A percentile compares a stretch with the other conserved stretches of the same genome.
Evolutionary conservation across 2,888 invertebrate species (phyloP).

Genomic region (Conchocele bisecta): DNA sequence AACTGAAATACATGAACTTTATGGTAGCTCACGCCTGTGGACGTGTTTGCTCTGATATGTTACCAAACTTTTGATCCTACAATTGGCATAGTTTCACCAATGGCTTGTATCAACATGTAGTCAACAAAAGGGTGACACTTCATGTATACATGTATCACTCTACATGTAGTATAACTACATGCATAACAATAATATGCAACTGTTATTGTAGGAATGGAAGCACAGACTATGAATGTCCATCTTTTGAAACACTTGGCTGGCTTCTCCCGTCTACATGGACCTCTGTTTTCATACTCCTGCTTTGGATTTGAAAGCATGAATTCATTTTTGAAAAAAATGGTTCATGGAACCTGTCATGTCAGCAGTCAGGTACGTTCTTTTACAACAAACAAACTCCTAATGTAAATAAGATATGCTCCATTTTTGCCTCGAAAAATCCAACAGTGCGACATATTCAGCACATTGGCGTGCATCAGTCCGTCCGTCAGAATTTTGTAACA

Average conservation of each 20-base stretch:
- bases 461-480: background rate
- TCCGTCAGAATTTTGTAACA: background rate
- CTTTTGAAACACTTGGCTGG: slow-evolving; percentile 4
- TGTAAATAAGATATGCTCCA: too few species aligned
- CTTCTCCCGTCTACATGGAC: slow-evolving; percentile 6
- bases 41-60: too few species aligned
- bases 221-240: slow-evolving; percentile 23
- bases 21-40: too few species aligned
- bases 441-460: background rate
- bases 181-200: background rate
- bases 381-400: too few species aligned
- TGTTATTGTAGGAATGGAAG: slow-evolving; percentile 1
- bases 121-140: too few species aligned
- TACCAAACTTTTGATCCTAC: too few species aligned
- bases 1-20: too few species aligned
- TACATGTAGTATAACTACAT: too few species aligned
- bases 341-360: slow-evolving; percentile 19
- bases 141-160: too few species aligned
- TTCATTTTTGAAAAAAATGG: slow-evolving; percentile 8
- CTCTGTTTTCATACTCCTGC: slow-evolving; percentile 11
- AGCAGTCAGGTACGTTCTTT: slow-evolving; percentile 7
- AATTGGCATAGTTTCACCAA: too few species aligned
- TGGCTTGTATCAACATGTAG: too few species aligned
- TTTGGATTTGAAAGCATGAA: slow-evolving; percentile 32
- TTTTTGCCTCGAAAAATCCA: too few species aligned